Conservation (phyloP, 2,113 vertebrate species). For the Danionella cerebrum region DNA sequence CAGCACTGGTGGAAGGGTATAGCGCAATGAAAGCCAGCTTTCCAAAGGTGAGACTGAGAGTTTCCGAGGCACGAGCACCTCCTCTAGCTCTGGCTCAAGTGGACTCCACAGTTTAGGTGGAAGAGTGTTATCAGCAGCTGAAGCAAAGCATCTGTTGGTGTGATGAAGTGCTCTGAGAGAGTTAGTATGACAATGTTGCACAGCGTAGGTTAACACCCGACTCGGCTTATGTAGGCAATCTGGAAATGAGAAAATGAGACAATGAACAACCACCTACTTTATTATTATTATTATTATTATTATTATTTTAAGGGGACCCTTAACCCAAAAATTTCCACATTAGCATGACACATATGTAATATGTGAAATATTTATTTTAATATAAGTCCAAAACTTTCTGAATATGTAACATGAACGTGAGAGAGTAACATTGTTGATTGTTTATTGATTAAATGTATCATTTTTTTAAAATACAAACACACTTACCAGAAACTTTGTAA, state of each 20-base stretch:
- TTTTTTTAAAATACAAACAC: too few species aligned
- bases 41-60: conserved; percentile 86
- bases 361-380: too few species aligned
- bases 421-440: background rate
- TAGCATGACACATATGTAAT: too few species aligned
- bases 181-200: conserved; percentile 20
- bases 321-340: too few species aligned
- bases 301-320: too few species aligned
- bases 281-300: too few species aligned
- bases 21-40: conserved; percentile 80
- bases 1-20: conserved; percentile 65
- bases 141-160: conserved; percentile 55
- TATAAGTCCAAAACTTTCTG: too few species aligned
- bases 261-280: background rate
- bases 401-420: too few species aligned
- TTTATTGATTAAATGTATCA: too few species aligned
- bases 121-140: conserved; percentile 54
- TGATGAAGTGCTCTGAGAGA: conserved; percentile 25
- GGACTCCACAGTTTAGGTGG: conserved; percentile 58
- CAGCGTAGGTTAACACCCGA: conserved; percentile 34
- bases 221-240: conserved; percentile 45
- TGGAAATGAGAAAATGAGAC: conserved; percentile 20
- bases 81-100: conserved; percentile 76
- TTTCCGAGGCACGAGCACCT: conserved; percentile 80
- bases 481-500: conserved; percentile 53